Evolutionary conservation across 37 sponge, comb jelly and placozoan species (phyloP), one percentile per base, ranked within the genome.

Genomic region (Mnemiopsis leidyi): DNA sequence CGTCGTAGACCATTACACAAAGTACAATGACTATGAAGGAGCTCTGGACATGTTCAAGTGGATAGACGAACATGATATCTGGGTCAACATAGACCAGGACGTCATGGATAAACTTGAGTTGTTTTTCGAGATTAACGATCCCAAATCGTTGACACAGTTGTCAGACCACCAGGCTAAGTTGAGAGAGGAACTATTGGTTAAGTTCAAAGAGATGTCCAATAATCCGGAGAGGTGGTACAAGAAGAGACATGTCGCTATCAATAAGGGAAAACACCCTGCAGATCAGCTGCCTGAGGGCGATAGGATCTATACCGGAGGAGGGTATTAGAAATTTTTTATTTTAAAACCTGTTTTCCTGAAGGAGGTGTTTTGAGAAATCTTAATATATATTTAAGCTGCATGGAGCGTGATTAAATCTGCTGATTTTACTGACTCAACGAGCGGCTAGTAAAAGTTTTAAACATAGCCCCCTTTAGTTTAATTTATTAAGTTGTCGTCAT

Each of bases 181-280:
- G 2, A 38, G 90, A 39, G 25, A 36, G 16, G 90, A 85, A 25
- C 30, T 85, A 37, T 61, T 28, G 2, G 39, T 13, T 0, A 85
- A 85, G 48, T 85, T 85, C 61, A 85, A 85, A 39, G 61, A 85
- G 9, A 85, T 85, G 90, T 18, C 38, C 25, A 37, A 85, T 33
- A 85, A 85, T 40, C 90, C 90, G 25, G 90, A 85, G 90, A 85
- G 90, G 90, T 85, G 90, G 90, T 85, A 85, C 26, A 85, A 85
- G 25, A 85, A 85, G 48, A 38, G 90, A 39, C 36, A 36, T 39
- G 35, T 85, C 39, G 90, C 90, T 28, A 85, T 85, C 20, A 29
- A 85, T 32, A 38, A 85, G 5, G 38, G 38, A 38, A 38, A 39
- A 13, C 23, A 37, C 1, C 25, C 48, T 23, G 90, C 48, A 3